A percentile compares a stretch with the other conserved stretches of the same genome.
phyloP scores from a whole-genome alignment of 2,113 vertebrate genomes.

The Sinocyclocheilus maitianheensis region DNA sequence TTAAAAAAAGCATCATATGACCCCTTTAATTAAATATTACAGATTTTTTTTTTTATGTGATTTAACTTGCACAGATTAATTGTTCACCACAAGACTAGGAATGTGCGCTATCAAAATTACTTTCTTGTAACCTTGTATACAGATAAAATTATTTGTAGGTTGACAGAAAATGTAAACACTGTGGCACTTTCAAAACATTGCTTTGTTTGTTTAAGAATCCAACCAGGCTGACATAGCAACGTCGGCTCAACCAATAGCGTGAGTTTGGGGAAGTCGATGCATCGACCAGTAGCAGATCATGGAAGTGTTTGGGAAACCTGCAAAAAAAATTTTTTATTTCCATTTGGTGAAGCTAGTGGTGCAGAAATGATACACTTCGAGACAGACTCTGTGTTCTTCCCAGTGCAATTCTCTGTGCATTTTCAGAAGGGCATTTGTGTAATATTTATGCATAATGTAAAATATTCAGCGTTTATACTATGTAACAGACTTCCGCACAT shows the following conservation, averaged over 20 bases:
- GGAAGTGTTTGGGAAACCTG: background rate
- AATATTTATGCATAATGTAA: background rate
- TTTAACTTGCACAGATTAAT: background rate
- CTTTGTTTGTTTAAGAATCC: background rate
- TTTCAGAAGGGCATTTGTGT: constrained; percentile 31
- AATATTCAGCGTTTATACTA: background rate
- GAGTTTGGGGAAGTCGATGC: background rate
- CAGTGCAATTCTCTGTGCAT: background rate
- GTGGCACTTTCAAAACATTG: background rate
- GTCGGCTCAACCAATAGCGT: background rate
- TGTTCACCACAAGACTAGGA: background rate
- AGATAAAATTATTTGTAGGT: background rate
- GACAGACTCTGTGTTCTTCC: background rate
- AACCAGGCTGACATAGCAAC: background rate
- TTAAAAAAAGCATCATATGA: too few relatives aligned
- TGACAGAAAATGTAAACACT: background rate
- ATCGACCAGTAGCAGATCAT: background rate
- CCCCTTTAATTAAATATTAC: background rate
- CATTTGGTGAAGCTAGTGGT: background rate
- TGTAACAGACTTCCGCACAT: background rate
- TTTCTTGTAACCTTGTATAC: background rate
- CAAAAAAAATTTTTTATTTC: background rate
- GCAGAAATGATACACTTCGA: background rate
- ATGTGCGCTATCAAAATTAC: background rate
- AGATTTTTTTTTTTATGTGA: too few relatives aligned